Conservation (phyloP, 2,888 invertebrate genomes). For the Helobdella robusta region DNA sequence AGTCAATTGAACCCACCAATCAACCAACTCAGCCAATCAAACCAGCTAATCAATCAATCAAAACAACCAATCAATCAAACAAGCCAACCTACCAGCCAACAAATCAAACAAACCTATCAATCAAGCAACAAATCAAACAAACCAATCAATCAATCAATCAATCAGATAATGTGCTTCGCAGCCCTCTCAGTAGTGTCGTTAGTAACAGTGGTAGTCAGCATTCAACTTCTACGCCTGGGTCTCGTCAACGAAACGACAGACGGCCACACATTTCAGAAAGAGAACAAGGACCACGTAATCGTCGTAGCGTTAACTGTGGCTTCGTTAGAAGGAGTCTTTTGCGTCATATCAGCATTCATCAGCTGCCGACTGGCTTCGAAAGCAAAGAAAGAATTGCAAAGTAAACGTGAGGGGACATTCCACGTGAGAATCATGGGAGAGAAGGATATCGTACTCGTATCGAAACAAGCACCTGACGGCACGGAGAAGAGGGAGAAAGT, state of each 20-base stretch:
- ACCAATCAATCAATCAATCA: not conserved
- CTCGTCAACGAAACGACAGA: conserved; percentile 50
- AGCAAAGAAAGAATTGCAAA: conserved; percentile 47
- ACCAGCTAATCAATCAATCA: no score
- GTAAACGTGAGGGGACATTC: conserved; percentile 48
- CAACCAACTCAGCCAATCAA: no score
- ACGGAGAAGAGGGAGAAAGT: conserved; percentile 27
- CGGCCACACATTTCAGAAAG: conserved; percentile 49
- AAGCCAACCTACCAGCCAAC: no score
- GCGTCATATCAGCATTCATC: conserved; percentile 45
- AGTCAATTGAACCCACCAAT: no score
- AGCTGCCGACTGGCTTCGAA: conserved; percentile 44
- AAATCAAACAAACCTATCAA: no score
- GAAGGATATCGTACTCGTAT: conserved; percentile 49
- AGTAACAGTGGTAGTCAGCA: conserved; percentile 49
- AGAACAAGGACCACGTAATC: conserved; percentile 46
- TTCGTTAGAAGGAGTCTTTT: conserved; percentile 46
- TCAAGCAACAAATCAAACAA: no score
- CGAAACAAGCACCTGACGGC: conserved; percentile 32
- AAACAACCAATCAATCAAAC: no score
- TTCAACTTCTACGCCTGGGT: conserved; percentile 50
- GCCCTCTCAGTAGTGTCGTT: conserved; percentile 49
- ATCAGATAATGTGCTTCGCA: conserved; percentile 50
- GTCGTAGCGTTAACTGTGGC: conserved; percentile 45
- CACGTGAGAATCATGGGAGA: conserved; percentile 49